Conservation (phyloP, 2,113 vertebrate genomes). For the Eulacestoma nigropectus region DNA sequence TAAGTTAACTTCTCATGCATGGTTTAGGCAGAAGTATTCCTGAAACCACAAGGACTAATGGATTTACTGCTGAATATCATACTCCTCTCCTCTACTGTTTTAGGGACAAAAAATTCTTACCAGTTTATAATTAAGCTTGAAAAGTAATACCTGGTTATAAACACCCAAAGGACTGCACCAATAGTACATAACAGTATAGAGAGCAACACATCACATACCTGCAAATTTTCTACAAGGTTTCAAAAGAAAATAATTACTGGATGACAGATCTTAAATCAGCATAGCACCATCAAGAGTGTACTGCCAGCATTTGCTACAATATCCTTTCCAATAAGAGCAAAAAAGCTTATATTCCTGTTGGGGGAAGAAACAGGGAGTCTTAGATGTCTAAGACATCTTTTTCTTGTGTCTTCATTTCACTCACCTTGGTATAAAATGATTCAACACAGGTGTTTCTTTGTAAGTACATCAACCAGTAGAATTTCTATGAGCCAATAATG, state of each 20-base stretch:
- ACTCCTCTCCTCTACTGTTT: neutral
- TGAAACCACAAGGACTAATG: neutral
- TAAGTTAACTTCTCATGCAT: neutral
- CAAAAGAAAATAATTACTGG: neutral
- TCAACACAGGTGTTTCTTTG: neutral
- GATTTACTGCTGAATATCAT: neutral
- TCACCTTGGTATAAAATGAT: neutral
- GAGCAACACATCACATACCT: neutral
- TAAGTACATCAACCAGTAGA: neutral
- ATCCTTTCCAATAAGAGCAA: neutral
- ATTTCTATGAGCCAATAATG: neutral
- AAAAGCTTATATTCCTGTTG: neutral
- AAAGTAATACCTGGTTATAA: neutral
- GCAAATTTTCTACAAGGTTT: neutral
- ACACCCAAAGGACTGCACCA: neutral
- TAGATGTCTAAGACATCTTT: neutral
- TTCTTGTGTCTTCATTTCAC: neutral
- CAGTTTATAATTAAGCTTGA: neutral
- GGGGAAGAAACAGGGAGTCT: neutral
- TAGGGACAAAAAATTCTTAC: neutral
- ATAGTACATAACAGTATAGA: neutral
- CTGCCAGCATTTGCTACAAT: neutral
- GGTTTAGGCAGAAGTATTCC: neutral
- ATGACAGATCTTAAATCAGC: neutral
- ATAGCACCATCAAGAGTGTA: neutral